Conservation (phyloP, 2,888 invertebrate species). For the Brachyptera risi region DNA sequence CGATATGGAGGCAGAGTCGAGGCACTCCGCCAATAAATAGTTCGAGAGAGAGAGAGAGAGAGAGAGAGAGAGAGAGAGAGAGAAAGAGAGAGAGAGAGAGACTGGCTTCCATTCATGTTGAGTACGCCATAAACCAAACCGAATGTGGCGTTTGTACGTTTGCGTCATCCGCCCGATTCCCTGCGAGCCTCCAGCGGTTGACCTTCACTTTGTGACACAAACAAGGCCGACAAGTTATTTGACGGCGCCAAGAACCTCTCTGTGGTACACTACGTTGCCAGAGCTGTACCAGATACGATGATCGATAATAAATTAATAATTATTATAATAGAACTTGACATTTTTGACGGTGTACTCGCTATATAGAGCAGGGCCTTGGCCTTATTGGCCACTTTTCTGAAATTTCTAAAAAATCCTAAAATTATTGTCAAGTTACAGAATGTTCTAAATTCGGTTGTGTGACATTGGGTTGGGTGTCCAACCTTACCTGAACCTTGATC, state of each 20-base stretch:
- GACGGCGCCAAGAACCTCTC: slow-evolving; percentile 5
- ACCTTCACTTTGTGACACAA: slow-evolving; percentile 11
- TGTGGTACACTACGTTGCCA: not conserved
- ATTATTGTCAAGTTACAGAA: no score
- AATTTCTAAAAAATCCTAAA: no score
- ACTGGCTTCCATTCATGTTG: not conserved
- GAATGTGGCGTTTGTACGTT: no score
- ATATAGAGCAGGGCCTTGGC: no score
- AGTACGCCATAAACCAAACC: not conserved
- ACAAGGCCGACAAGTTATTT: slow-evolving; percentile 27
- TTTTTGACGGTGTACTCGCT: no score
- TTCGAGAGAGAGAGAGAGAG: not conserved
- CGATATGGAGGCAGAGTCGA: not conserved
- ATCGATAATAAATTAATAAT: no score
- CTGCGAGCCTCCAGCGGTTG: not conserved
- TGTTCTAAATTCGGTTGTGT: no score
- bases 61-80: not conserved
- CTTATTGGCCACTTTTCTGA: no score
- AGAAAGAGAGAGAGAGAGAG: not conserved
- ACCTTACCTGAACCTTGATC: no score
- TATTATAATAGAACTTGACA: no score
- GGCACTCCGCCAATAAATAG: not conserved
- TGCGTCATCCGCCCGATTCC: not conserved
- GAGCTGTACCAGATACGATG: no score
- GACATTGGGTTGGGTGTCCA: no score